A percentile compares a stretch with the other conserved stretches of the same genome.
phyloP scores from a whole-genome alignment of 2,888 invertebrate species.

The Mycalesis mineus region DNA sequence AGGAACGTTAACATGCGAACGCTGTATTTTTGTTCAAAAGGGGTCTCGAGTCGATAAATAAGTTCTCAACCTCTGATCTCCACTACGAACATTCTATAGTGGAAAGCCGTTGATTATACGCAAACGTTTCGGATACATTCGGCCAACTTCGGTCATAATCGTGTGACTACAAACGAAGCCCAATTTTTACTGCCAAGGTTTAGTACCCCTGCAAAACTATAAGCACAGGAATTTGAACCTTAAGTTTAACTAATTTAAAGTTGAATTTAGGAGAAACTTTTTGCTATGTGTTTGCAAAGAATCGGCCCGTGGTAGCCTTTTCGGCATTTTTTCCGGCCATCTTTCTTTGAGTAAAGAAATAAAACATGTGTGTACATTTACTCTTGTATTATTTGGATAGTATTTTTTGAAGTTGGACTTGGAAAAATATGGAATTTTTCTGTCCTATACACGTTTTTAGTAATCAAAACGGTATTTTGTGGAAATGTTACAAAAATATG shows the following conservation, averaged over 20 bases:
- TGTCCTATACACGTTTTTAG: too few relatives aligned
- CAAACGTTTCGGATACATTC: slow-evolving; percentile 46
- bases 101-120: slow-evolving; percentile 29
- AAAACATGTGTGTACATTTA: slow-evolving; percentile 48
- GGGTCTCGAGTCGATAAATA: slow-evolving; percentile 22
- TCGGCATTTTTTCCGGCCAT: slow-evolving; percentile 61
- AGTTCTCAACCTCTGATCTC: slow-evolving; percentile 22
- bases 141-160: slow-evolving; percentile 57
- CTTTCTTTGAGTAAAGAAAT: slow-evolving; percentile 58
- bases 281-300: slow-evolving; percentile 37
- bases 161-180: slow-evolving; percentile 55
- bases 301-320: slow-evolving; percentile 59
- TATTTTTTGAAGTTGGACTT: not conserved
- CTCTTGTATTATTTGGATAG: not conserved
- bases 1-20: slow-evolving; percentile 15
- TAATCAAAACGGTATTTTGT: too few relatives aligned
- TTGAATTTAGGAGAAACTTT: slow-evolving; percentile 20
- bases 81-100: slow-evolving; percentile 17
- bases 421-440: not conserved
- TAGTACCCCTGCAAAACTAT: slow-evolving; percentile 35
- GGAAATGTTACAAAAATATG: too few relatives aligned
- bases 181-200: slow-evolving; percentile 59
- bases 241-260: slow-evolving; percentile 31
- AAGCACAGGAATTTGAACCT: slow-evolving; percentile 10
- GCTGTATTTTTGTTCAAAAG: slow-evolving; percentile 18